These are phyloP conservation scores for Ptychadena robeensis DNA, from an alignment of 2,797 vertebrate species.

Conservation along the genomic window DNA sequence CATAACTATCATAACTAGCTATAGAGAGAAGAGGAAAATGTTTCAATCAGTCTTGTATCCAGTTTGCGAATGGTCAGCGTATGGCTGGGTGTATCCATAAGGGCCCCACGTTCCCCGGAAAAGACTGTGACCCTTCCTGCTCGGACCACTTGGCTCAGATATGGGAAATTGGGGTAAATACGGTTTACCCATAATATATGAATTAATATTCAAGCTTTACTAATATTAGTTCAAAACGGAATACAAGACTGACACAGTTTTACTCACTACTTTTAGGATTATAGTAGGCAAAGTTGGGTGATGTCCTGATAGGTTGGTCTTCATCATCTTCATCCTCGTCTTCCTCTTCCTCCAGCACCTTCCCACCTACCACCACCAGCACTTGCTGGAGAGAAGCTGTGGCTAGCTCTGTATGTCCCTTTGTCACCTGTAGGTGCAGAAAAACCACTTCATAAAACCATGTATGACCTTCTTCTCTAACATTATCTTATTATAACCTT, in stretches of 20 bases:
- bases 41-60: too few relatives aligned
- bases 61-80: too few relatives aligned
- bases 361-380: slow-evolving; percentile 91
- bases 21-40: too few relatives aligned
- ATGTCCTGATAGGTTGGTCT: slow-evolving; percentile 65
- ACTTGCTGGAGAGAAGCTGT: slow-evolving; percentile 84
- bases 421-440: slow-evolving; percentile 34
- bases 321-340: slow-evolving; percentile 79
- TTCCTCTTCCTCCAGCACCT: slow-evolving; percentile 81
- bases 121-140: too few relatives aligned
- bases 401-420: slow-evolving; percentile 11
- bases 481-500: slow-evolving; percentile 11
- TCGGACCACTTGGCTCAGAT: too few relatives aligned
- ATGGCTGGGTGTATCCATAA: too few relatives aligned
- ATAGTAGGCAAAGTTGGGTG: slow-evolving; percentile 89
- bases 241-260: background rate
- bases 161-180: too few relatives aligned
- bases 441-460: slow-evolving; percentile 15
- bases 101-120: too few relatives aligned
- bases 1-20: too few relatives aligned
- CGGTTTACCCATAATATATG: too few relatives aligned
- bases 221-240: too few relatives aligned
- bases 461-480: background rate
- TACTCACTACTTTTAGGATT: slow-evolving; percentile 86
- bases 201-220: too few relatives aligned